These are phyloP conservation scores for Mizuhopecten yessoensis DNA, from an alignment of 1,140 invertebrate species.

Conservation along the genomic window DNA sequence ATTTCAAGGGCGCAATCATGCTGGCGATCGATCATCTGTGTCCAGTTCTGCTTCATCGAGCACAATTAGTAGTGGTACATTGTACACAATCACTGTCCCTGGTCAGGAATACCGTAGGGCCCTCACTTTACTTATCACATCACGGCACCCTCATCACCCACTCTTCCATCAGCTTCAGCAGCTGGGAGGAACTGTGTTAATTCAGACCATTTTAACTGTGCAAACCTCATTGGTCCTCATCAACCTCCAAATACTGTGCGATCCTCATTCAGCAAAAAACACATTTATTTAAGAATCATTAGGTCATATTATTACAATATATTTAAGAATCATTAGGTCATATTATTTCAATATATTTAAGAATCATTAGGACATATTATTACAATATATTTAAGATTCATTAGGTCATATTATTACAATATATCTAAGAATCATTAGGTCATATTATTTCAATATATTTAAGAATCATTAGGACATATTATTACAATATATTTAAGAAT, in stretches of 20 bases:
- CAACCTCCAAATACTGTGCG: neutral
- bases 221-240: neutral
- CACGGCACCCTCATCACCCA: neutral
- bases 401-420: neutral
- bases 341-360: no score
- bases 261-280: neutral
- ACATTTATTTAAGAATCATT: no score
- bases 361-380: no score
- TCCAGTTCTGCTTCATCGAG: constrained; percentile 68
- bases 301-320: no score
- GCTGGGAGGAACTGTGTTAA: neutral
- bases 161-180: no score
- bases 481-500: neutral
- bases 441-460: no score
- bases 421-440: no score
- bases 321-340: no score
- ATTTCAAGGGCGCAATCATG: constrained; percentile 48
- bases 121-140: neutral
- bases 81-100: constrained; percentile 9
- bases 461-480: no score
- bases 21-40: constrained; percentile 66
- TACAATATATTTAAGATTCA: neutral
- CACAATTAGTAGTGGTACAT: constrained; percentile 68
- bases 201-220: neutral
- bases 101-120: neutral